Conservation (phyloP, 2,888 invertebrate species). For the Torymus aiolomorphi region DNA sequence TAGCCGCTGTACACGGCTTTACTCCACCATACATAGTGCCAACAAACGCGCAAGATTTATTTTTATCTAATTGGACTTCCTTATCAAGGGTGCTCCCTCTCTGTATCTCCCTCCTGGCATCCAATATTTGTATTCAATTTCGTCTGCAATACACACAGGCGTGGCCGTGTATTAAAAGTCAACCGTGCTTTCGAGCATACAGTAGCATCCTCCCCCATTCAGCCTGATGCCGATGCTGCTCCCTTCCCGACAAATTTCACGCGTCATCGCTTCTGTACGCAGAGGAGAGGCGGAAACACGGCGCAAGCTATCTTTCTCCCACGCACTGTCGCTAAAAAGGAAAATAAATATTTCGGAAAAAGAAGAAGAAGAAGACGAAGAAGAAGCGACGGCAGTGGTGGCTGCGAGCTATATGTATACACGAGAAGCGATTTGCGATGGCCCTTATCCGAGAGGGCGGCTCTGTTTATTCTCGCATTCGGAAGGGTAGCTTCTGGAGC, state of each 20-base stretch:
- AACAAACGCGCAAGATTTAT: neutral
- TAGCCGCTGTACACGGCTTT: no score
- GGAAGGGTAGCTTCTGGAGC: neutral
- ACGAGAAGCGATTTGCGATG: no score
- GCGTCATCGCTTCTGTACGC: no score
- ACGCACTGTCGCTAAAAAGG: no score
- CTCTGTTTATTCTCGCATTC: neutral
- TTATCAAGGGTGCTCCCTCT: neutral
- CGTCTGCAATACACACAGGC: neutral
- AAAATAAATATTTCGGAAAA: slow-evolving; percentile 17
- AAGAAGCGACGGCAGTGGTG: neutral
- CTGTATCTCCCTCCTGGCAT: neutral
- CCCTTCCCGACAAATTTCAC: no score
- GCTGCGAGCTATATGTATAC: neutral
- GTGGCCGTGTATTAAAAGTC: slow-evolving; percentile 10
- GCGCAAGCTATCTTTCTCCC: no score
- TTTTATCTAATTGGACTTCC: slow-evolving; percentile 34
- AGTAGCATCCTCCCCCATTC: no score
- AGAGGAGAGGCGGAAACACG: no score
- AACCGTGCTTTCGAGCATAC: slow-evolving; percentile 1
- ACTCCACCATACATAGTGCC: no score
- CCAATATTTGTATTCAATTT: slow-evolving; percentile 38
- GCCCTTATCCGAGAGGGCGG: no score
- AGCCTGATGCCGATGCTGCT: no score
- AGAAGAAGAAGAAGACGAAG: neutral